Conservation (phyloP, 1,140 invertebrate species). For the Eurytemora carolleeae region DNA sequence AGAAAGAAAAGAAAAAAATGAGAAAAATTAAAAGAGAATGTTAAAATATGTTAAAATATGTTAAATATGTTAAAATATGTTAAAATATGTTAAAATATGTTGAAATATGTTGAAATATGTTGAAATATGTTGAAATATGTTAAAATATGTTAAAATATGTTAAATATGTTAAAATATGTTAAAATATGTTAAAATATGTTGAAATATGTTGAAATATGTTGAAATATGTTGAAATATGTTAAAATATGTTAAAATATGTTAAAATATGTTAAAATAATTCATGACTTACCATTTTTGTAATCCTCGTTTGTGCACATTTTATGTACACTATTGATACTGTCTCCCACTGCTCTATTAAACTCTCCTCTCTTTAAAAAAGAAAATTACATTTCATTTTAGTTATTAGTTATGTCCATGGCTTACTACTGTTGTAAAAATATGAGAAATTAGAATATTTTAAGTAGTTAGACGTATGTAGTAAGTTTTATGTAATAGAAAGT, state of each 20-base stretch:
- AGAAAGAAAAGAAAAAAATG: too few species aligned
- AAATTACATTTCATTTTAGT: too few species aligned
- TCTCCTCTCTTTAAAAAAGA: too few species aligned
- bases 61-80: neutral
- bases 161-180: neutral
- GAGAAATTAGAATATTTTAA: too few species aligned
- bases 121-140: neutral
- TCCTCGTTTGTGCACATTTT: slow-evolving; percentile 5
- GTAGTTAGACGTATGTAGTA: too few species aligned
- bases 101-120: neutral
- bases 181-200: neutral
- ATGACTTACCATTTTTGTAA: slow-evolving; percentile 6
- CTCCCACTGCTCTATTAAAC: slow-evolving; percentile 5
- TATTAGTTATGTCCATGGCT: too few species aligned
- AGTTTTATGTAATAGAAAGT: too few species aligned
- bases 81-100: neutral
- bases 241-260: neutral
- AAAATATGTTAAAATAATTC: neutral
- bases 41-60: neutral
- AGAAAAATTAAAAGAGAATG: neutral
- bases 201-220: neutral
- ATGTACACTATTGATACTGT: slow-evolving; percentile 2
- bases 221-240: neutral
- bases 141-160: neutral
- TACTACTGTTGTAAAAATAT: too few species aligned